Percentiles rank a stretch among this genome's conserved stretches.
phyloP scores from a whole-genome alignment of 2,113 vertebrate genomes.

The Pogona vitticeps region DNA sequence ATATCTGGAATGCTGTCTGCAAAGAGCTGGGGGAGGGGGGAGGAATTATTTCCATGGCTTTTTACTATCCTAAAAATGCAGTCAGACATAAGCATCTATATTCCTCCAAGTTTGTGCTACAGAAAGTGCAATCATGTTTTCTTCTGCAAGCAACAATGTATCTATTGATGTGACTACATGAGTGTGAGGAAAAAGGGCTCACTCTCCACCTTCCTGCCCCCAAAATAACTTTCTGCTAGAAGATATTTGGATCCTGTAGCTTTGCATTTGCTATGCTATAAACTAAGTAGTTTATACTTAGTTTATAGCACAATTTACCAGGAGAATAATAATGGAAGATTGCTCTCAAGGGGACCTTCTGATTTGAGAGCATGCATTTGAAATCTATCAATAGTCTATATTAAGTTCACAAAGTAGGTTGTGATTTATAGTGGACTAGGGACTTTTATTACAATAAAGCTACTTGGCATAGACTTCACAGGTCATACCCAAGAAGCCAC shows the following conservation, averaged over 20 bases:
- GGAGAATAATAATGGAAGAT: neutral
- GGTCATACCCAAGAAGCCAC: neutral
- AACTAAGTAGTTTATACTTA: too few relatives aligned
- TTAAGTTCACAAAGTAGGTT: neutral
- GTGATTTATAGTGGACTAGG: neutral
- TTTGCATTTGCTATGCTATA: neutral
- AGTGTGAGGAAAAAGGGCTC: neutral
- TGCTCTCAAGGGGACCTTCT: neutral
- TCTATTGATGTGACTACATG: neutral
- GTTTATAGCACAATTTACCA: neutral
- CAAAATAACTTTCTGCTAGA: neutral
- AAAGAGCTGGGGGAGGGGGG: neutral
- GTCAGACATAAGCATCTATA: neutral
- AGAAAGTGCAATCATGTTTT: neutral
- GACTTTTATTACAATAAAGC: fast-evolving
- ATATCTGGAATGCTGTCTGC: neutral
- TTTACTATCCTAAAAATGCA: neutral
- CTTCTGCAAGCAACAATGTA: neutral
- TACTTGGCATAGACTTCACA: neutral
- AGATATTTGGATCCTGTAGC: neutral
- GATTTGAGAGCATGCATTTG: neutral
- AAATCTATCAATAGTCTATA: neutral
- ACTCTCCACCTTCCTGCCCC: too few relatives aligned
- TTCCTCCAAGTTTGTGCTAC: neutral
- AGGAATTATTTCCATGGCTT: neutral